phyloP scores from a whole-genome alignment of 2,888 invertebrate species.

The Ecdyonurus torrentis region DNA sequence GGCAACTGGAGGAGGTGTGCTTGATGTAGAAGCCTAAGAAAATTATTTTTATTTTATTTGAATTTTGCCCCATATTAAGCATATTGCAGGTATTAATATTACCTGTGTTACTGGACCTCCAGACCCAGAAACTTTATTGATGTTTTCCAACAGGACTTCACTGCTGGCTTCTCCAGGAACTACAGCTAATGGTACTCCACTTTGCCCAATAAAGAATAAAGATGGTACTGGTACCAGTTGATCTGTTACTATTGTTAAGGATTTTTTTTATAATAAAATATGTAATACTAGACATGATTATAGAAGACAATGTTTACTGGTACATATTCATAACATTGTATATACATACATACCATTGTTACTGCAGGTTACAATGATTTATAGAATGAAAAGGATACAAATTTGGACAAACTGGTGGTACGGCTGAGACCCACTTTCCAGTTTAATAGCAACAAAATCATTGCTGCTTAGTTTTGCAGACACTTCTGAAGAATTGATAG shows the following conservation, averaged over 20 bases:
- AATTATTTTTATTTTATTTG: too few species aligned
- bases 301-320: too few species aligned
- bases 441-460: conserved; percentile 59
- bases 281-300: too few species aligned
- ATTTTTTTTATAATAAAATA: too few species aligned
- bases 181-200: conserved; percentile 66
- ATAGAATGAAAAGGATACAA: conserved; percentile 52
- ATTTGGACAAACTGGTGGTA: conserved; percentile 69
- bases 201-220: conserved; percentile 69
- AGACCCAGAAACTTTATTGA: conserved; percentile 41
- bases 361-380: neutral
- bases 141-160: conserved; percentile 43
- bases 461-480: conserved; percentile 38
- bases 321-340: too few species aligned
- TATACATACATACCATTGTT: too few species aligned
- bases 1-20: too few species aligned
- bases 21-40: too few species aligned
- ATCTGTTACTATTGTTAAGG: too few species aligned
- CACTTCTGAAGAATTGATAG: conserved; percentile 41
- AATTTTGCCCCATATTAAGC: too few species aligned
- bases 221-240: conserved; percentile 64
- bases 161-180: conserved; percentile 43
- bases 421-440: conserved; percentile 52
- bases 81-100: too few species aligned
- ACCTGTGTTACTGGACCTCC: conserved; percentile 30